These are phyloP conservation scores for Dendropsophus ebraccatus DNA, from an alignment of 2,113 vertebrate genomes.

Conservation along the genomic window DNA sequence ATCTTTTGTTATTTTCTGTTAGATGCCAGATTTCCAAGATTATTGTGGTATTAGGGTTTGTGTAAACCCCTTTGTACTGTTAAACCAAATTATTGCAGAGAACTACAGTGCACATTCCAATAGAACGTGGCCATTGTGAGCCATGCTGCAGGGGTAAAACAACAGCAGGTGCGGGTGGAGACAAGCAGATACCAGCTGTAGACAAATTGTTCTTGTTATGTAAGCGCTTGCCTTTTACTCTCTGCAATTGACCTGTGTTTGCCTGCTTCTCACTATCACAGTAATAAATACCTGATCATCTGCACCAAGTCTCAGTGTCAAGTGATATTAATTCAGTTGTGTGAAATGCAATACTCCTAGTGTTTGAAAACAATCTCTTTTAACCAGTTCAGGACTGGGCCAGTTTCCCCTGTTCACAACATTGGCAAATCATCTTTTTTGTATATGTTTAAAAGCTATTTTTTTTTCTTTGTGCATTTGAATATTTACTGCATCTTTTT, in stretches of 20 bases:
- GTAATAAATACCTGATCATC: not conserved
- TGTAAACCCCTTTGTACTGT: not conserved
- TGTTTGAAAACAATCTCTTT: not conserved
- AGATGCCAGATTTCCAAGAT: constrained; percentile 10
- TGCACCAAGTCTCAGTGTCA: not conserved
- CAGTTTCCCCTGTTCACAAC: no score
- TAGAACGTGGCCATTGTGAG: not conserved
- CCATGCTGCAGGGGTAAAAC: not conserved
- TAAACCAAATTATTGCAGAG: not conserved
- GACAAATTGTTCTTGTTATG: constrained; percentile 11
- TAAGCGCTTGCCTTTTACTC: not conserved
- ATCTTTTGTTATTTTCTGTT: not conserved
- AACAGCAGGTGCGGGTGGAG: not conserved
- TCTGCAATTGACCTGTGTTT: not conserved
- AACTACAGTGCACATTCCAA: not conserved
- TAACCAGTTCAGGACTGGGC: no score
- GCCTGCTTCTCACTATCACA: not conserved
- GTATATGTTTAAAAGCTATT: no score
- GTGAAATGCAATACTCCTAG: not conserved
- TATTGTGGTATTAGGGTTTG: constrained; percentile 11
- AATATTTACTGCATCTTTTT: no score
- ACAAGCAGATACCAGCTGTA: not conserved
- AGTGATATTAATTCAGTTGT: not conserved
- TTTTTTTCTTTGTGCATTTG: no score
- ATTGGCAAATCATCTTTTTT: no score